These are phyloP conservation scores for Mycetomoellerius zeteki DNA, from an alignment of 1,140 invertebrate genomes.

Conservation along the genomic window DNA sequence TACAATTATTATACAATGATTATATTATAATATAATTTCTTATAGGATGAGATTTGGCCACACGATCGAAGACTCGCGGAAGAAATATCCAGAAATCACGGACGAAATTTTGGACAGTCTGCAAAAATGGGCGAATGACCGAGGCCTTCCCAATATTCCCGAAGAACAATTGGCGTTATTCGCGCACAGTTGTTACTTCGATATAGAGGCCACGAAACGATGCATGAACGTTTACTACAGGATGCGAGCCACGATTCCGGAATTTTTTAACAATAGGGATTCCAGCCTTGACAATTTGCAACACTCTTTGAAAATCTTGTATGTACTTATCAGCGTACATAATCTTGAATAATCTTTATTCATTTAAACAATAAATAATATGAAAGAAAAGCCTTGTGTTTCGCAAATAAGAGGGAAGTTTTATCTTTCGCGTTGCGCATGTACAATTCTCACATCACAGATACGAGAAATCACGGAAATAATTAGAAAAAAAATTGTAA, in stretches of 20 bases:
- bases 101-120: slow-evolving; percentile 76
- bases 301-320: slow-evolving; percentile 85
- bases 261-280: slow-evolving; percentile 88
- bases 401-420: background rate
- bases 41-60: slow-evolving; percentile 80
- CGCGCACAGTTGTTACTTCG: slow-evolving; percentile 88
- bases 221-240: slow-evolving; percentile 89
- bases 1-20: background rate
- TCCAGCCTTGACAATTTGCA: slow-evolving; percentile 82
- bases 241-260: slow-evolving; percentile 87
- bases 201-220: slow-evolving; percentile 87
- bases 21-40: background rate
- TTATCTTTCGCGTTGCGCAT: too few species aligned
- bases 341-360: background rate
- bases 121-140: slow-evolving; percentile 74
- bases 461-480: background rate
- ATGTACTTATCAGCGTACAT: slow-evolving; percentile 71
- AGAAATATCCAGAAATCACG: slow-evolving; percentile 78
- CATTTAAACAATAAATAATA: background rate
- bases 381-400: background rate
- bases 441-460: background rate
- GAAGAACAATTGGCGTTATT: slow-evolving; percentile 87
- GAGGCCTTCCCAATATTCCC: slow-evolving; percentile 73
- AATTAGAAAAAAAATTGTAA: background rate
- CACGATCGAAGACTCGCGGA: slow-evolving; percentile 73